Percentiles rank a stretch among this genome's conserved stretches.
These are phyloP conservation scores for Ptychodera flava DNA, from an alignment of 35 echinoderm and acorn worm genomes.

Conservation along the genomic window DNA sequence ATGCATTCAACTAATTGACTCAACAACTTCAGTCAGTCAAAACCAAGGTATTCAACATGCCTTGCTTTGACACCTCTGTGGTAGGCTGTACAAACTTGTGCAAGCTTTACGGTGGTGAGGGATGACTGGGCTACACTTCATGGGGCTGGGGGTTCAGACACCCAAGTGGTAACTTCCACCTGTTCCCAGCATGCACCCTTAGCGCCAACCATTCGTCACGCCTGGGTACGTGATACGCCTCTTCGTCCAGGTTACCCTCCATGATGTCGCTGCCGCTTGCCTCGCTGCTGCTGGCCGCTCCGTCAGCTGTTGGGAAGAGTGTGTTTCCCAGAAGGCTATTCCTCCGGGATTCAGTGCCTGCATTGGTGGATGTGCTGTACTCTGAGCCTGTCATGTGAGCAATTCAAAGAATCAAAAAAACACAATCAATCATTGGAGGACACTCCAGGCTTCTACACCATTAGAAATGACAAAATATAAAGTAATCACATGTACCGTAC, in stretches of 20 bases:
- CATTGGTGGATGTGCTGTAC: conserved; percentile 64
- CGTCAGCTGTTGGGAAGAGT: background rate
- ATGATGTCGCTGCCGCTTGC: conserved; percentile 29
- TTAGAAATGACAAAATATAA: no score
- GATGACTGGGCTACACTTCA: background rate
- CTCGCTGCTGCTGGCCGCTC: conserved; percentile 14
- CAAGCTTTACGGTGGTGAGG: background rate
- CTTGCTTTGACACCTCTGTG: background rate
- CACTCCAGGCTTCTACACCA: no score
- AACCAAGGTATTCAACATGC: background rate
- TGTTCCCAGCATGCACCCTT: conserved; percentile 60
- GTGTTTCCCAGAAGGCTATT: conserved; percentile 27
- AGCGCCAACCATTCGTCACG: conserved; percentile 82
- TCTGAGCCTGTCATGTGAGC: conserved; percentile 84
- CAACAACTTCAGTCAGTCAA: background rate
- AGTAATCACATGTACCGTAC: no score
- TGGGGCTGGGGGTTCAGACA: conserved; percentile 40
- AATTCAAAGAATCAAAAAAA: no score
- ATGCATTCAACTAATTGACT: no score
- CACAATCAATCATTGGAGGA: no score
- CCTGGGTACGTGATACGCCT: conserved; percentile 49
- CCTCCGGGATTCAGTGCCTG: conserved; percentile 41
- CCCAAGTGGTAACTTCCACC: conserved; percentile 62
- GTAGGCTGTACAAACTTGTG: background rate
- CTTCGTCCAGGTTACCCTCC: conserved; percentile 54